Conservation (phyloP, 2,888 invertebrate genomes). For the Lochmaea capreae region DNA sequence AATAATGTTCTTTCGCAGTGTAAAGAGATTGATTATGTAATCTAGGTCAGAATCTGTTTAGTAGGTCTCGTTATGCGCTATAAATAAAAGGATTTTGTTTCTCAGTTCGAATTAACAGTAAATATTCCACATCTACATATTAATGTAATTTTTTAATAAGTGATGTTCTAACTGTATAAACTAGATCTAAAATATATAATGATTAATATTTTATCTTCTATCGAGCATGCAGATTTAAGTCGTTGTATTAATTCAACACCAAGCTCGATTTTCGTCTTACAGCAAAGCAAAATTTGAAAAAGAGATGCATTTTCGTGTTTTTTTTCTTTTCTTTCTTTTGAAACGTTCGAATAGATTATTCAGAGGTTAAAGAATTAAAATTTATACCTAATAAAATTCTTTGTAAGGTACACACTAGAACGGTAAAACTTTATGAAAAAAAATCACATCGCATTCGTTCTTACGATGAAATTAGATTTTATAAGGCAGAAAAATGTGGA, state of each 20-base stretch:
- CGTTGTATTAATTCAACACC: too few species aligned
- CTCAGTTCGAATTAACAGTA: constrained; percentile 20
- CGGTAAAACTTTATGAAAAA: constrained; percentile 19
- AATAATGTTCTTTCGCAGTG: not conserved
- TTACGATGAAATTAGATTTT: constrained; percentile 24
- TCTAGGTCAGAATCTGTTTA: constrained; percentile 8
- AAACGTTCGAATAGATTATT: too few species aligned
- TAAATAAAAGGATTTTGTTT: constrained; percentile 30
- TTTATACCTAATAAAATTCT: not conserved
- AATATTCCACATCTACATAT: constrained; percentile 31
- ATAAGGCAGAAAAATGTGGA: constrained; percentile 45
- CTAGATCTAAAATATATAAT: constrained; percentile 24
- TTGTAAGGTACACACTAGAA: not conserved
- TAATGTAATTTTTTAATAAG: constrained; percentile 27
- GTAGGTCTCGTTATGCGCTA: not conserved
- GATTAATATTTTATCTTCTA: constrained; percentile 6
- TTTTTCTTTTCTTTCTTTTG: too few species aligned
- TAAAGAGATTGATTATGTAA: constrained; percentile 18
- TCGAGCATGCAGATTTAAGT: not conserved
- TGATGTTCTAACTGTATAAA: constrained; percentile 26
- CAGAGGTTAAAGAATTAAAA: not conserved
- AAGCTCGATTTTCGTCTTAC: too few species aligned
- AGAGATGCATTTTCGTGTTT: too few species aligned
- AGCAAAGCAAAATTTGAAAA: too few species aligned
- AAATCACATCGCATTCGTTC: constrained; percentile 21